These are phyloP conservation scores for Morelia viridis DNA, from an alignment of 2,797 vertebrate genomes.

Conservation along the genomic window DNA sequence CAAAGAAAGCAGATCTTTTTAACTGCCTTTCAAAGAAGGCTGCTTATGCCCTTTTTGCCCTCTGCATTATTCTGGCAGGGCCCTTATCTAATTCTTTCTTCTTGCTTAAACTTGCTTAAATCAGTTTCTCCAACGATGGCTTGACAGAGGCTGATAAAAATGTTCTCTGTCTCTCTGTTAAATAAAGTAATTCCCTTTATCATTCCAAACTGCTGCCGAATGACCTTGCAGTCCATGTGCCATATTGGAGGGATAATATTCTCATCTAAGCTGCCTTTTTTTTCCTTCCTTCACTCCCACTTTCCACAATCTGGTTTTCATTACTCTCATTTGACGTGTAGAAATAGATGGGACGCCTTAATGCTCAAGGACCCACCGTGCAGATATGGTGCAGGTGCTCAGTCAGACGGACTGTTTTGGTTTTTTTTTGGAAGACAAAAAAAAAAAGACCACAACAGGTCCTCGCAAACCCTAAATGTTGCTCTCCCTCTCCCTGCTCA, in stretches of 20 bases:
- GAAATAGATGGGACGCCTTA: background rate
- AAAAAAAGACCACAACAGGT: background rate
- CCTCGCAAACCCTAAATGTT: background rate
- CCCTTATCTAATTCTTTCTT: slow-evolving; percentile 27
- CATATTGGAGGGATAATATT: background rate
- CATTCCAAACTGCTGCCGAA: background rate
- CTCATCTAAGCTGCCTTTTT: background rate
- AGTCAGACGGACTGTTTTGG: background rate
- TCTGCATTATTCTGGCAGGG: background rate
- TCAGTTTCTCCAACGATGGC: background rate
- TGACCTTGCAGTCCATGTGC: slow-evolving; percentile 8
- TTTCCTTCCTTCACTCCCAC: background rate
- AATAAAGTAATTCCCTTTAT: slow-evolving; percentile 21
- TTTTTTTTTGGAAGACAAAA: background rate
- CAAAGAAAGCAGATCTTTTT: background rate
- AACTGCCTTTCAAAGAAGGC: background rate
- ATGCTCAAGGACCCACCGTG: background rate
- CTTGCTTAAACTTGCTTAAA: slow-evolving; percentile 8
- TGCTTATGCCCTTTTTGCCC: slow-evolving; percentile 14
- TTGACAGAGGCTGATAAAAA: slow-evolving; percentile 27
- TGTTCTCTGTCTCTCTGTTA: background rate
- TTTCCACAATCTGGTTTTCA: background rate
- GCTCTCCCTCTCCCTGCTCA: background rate
- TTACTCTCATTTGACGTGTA: background rate
- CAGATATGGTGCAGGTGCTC: no score